Evolutionary conservation across 2,797 vertebrate species (phyloP), one percentile per base, ranked within the genome.

Genomic region (Caiman crocodilus): DNA sequence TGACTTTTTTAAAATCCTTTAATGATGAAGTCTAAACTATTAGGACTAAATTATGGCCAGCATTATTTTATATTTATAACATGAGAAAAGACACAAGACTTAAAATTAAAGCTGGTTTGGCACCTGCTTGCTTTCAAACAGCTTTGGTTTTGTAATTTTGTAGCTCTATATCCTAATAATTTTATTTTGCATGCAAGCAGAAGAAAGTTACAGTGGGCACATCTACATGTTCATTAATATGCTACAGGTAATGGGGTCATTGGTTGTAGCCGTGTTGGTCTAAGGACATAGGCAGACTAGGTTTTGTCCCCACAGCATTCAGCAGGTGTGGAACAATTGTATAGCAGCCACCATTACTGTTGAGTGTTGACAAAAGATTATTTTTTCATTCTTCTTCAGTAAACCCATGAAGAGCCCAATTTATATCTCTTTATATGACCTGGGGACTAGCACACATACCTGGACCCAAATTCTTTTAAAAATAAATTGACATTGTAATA

Each of bases 51-150:
- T n/a, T 14, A 35, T 2, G 21, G 23, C 14, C 14, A 82, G 67
- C 50, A 74, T 74, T 84, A 82, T 89, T 90, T 50, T 13, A 91
- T 50, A 74, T 15, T 85, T 18, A 30, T 32, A 80, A 25, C 59
- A 89, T 14, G 94, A 87, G 65, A 7, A 25, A 93, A 93, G 57
- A 93, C 7, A 11, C 90, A 79, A 92, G 76, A n/a, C 32, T 73
- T 88, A 71, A 89, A 90, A 93, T 91, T 96, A 96, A 96, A 91
- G 76, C 65, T 82, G 80, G 20, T 82, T 91, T 92, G 87, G 86
- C 92, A 90, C 76, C 82, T 94, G 82, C 64, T 88, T 92, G 85
- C 60, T 91, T 92, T 63, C 42, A 88, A 89, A 89, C 79, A 91
- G 85, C 69, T 90, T 73, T 65, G 90, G 84, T 73, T 90, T 92